Base-by-base conservation (phyloP, 92 coral and sea anemone species). In the Parazoanthus atlanticus region DNA sequence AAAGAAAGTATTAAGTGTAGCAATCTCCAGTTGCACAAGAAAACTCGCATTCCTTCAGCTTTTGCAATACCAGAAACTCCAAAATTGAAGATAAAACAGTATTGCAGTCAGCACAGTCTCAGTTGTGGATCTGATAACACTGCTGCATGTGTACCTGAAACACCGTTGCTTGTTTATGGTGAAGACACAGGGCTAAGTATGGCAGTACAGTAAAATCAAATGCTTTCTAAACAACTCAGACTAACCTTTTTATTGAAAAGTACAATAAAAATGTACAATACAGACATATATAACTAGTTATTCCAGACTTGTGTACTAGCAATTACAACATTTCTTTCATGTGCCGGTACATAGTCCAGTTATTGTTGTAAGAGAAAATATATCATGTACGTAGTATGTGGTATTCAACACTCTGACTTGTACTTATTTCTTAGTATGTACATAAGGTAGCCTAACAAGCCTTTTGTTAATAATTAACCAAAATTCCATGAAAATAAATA, bases 21-120 rank as follows among this genome's bases (percentile, higher is more conserved):
- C 9, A n/a, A 61, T 34, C 30, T 25, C 70, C 36, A 19, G 69
- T 40, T 66, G 34, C 71, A 5, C 19, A 66, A 36, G 54, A 82
- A 65, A 81, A 34, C 11, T 25, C 64, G 1, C 47, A 64, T 34
- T 80, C 41, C 74, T 23, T 61, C 74, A 81, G 32, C 0, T 19
- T 81, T 81, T 81, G 31, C 61, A 13, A 82, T 82, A 9, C 86
- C 86, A 13, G 86, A 81, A 64, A 81, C 86, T 21, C 76, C 86
- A 0, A 82, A 82, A 82, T 41, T 82, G 46, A 82, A 82, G 49
- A 65, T 82, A 33, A 82, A 82, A 65, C 86, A 82, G 32, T 36
- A 65, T 66, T 40, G 34, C 56, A 82, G 34, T 41, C 75, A 66
- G 25, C 34, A 0, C 26, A 65, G 23, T 11, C 32, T 10, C 4